A percentile compares a stretch with the other conserved stretches of the same genome.
These are phyloP conservation scores for Melanotaenia trifasciata DNA, from an alignment of 2,797 vertebrate species.

Conservation along the genomic window DNA sequence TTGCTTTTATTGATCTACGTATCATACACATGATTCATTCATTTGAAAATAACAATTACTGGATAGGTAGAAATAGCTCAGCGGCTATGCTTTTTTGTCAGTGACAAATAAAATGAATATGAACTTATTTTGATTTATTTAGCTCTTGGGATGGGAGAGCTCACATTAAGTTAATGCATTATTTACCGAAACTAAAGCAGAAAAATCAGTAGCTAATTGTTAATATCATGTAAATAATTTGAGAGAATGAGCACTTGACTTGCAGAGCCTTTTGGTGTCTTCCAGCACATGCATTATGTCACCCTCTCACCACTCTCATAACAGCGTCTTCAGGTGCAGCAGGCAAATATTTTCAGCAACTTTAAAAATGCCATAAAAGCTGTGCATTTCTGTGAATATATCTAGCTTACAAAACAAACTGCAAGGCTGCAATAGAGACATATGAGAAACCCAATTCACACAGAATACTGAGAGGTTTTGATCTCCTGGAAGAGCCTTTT, in stretches of 20 bases:
- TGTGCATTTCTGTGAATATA: slow-evolving; percentile 28
- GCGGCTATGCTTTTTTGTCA: neutral
- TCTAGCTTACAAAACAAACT: slow-evolving; percentile 36
- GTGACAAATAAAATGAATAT: neutral
- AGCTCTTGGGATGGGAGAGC: neutral
- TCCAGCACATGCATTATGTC: neutral
- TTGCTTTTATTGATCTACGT: too few relatives aligned
- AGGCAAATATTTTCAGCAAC: neutral
- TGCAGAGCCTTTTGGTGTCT: neutral
- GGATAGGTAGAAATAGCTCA: neutral
- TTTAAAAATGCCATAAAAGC: slow-evolving; percentile 9
- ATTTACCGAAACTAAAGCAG: neutral
- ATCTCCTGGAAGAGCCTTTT: slow-evolving; percentile 67
- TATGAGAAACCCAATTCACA: slow-evolving; percentile 43
- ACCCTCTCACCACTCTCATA: neutral
- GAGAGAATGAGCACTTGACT: neutral
- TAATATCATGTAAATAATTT: neutral
- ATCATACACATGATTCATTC: too few relatives aligned
- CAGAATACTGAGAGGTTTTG: slow-evolving; percentile 58
- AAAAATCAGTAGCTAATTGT: neutral
- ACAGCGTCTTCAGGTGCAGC: neutral
- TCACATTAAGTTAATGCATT: neutral
- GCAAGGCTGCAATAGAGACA: slow-evolving; percentile 25
- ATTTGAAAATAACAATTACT: too few relatives aligned
- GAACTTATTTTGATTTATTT: neutral